Evolutionary conservation across 1,140 invertebrate species (phyloP), one percentile per base, ranked within the genome.

Genomic region (Drosophila busckii): DNA sequence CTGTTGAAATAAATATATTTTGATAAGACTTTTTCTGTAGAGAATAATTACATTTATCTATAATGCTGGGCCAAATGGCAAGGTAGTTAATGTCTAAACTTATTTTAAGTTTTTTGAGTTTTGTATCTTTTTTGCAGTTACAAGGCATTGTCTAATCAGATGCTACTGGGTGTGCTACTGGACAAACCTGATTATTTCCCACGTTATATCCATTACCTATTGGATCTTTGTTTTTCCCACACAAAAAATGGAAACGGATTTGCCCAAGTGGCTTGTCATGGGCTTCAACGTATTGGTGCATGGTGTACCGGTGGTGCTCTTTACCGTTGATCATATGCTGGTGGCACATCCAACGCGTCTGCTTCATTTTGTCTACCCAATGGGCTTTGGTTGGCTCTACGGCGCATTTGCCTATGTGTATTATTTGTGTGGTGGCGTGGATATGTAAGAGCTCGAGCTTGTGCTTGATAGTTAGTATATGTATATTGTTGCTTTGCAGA

Each of bases 251-350:
- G 2, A 12, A 17, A 1, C 2, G 1, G 7, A 10, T 2, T 38
- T 20, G 17, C 19, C 23, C 0, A 25, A 23, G 0, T n/a, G 28
- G 4, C 1, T 54, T 2, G 37, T 26, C 0, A 15, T 16, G 5
- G 1, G 52, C 0, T 53, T 16, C 2, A 94, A 94, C 66, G 75
- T 93, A 1, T 89, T 93, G 86, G 87, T 91, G 4, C 95, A 96
- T 71, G 90, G 90, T 0, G 84, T 90, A 22, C 95, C 95, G 78
- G 90, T 90, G 1, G 35, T 92, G 0, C 69, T 93, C 8, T 94
- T 94, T 88, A 60, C 94, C 1, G 28, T 92, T 0, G 94, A 96
- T 85, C 76, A 95, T 10, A 88, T 90, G 13, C 65, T 94, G 1
- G 91, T 92, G 0, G 89, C 89, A 2, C 89, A 93, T 38, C 93